These are phyloP conservation scores for Metaphire vulgaris DNA, from an alignment of 1,140 invertebrate species.

Conservation along the genomic window DNA sequence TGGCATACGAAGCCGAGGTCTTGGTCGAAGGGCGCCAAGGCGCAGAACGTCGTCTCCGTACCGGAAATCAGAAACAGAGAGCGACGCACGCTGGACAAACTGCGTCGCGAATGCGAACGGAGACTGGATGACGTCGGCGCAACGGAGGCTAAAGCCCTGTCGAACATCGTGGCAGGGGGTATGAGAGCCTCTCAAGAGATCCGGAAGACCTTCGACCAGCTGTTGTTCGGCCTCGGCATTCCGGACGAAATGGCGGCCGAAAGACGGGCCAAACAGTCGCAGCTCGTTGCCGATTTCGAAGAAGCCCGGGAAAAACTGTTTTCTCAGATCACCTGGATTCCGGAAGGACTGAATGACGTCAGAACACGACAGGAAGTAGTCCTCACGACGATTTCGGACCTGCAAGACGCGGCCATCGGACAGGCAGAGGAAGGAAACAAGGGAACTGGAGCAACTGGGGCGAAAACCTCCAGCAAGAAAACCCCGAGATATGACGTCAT, in stretches of 20 bases:
- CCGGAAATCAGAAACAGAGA: neutral
- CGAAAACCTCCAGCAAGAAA: too few relatives aligned
- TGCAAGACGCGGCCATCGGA: neutral
- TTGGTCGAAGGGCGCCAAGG: too few relatives aligned
- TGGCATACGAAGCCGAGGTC: neutral
- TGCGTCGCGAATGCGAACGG: neutral
- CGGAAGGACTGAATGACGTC: neutral
- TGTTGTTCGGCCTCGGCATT: neutral
- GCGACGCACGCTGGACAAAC: neutral
- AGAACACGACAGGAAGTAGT: neutral
- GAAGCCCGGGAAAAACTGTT: neutral
- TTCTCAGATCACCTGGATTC: neutral
- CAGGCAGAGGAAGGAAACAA: too few relatives aligned
- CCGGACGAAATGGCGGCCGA: neutral
- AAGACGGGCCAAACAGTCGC: neutral
- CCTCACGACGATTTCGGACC: neutral
- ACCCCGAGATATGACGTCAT: too few relatives aligned
- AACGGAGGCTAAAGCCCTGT: neutral
- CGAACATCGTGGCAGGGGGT: neutral
- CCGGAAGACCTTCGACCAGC: neutral
- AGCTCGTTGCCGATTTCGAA: neutral
- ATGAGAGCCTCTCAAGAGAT: neutral
- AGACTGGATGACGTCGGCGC: neutral
- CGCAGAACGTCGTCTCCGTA: too few relatives aligned
- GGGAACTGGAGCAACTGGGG: too few relatives aligned